Evolutionary conservation across 1,140 invertebrate genomes (phyloP), one percentile per base, ranked within the genome.

Genomic region (Leptestheria dahalacensis): DNA sequence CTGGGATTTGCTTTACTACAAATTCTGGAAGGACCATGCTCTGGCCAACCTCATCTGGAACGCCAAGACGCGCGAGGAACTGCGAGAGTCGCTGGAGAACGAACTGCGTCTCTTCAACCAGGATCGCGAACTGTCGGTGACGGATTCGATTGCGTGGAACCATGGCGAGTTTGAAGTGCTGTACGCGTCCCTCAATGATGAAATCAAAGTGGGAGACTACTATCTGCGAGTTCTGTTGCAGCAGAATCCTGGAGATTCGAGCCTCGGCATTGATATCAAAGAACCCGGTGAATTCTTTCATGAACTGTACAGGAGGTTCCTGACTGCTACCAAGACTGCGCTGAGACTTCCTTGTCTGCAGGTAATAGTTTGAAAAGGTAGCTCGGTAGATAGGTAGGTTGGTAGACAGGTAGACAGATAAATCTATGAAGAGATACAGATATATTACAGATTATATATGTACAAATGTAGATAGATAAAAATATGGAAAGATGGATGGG

Each of bases 11-110:
- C 96, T 99, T 75, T 98, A 95, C 72, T 93, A 93, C 69, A 87
- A 93, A 71, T 99, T 99, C 73, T 83, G 82, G 69, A 81, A 85
- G 70, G 93, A 99, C 76, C 95, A 99, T 72, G 82, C 89, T 26
- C 78, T 94, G 70, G 90, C 96, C 3, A 96, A 99, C 76, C 78
- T 99, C 6, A 96, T 99, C 66, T 99, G 96, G 96, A 99, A 99
- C 76, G 92, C 94, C 68, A 95, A 93, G 83, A 98, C 95, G 1
- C 77, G 96, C 55, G 94, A 98, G 74, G 96, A 99, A 71, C 73
- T 99, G 41, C 77, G 88, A 62, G 86, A 89, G 68, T 85, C 89
- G 1, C 76, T 99, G 49, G 92, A 98, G 69, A 92, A 89, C 71
- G 97, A 99, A 74, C 81, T 97, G 33, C 77, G 92, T 54, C 81